Conservation (phyloP, 2,113 vertebrate species). For the Harpagus bidentatus region DNA sequence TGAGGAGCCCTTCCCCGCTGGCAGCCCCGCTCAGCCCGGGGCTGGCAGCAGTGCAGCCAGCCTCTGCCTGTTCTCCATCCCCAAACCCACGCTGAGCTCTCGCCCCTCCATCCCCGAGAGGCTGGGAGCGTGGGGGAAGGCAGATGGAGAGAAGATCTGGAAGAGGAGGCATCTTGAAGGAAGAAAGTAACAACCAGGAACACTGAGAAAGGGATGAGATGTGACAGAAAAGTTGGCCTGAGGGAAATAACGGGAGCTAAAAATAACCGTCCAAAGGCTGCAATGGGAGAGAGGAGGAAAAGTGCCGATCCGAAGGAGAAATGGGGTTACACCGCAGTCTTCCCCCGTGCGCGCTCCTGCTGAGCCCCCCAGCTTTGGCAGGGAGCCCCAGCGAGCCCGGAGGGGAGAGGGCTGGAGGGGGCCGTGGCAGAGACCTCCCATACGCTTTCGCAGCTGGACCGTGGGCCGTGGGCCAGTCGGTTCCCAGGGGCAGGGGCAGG, state of each 20-base stretch:
- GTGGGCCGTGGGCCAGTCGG: fast-evolving
- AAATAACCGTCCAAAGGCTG: conserved; percentile 20
- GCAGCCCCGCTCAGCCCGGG: background rate
- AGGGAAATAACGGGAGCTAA: conserved; percentile 47
- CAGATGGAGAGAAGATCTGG: conserved; percentile 11
- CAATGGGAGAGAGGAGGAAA: background rate
- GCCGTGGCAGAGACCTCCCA: fast-evolving
- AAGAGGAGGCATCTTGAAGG: background rate
- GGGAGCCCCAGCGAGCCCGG: background rate
- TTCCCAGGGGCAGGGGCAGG: background rate
- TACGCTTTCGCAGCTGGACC: fast-evolving
- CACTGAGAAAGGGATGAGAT: conserved; percentile 19
- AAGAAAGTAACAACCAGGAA: conserved; percentile 33
- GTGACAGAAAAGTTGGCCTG: conserved; percentile 52
- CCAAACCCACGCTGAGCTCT: background rate
- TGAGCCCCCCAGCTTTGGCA: background rate
- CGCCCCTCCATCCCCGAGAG: background rate
- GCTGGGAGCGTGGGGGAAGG: background rate
- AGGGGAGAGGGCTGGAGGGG: background rate
- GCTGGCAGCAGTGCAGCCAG: background rate
- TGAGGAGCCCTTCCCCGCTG: background rate
- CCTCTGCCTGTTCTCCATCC: background rate
- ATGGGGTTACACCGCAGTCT: background rate
- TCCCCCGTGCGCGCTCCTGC: background rate
- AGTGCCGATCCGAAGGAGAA: background rate